Conservation (phyloP, 2,113 vertebrate species). For the rabbit (Oryctolagus cuniculus) region mOryCun1.1 NC_091441.1:96019501-96020000, state of each 20-base stretch:
- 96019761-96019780: background rate
- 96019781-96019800: background rate
- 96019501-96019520: background rate
- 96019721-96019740: background rate
- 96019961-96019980: constrained; percentile 31
- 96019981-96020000: constrained; percentile 5
- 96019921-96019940: constrained; percentile 12
- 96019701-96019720: background rate
- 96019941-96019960: background rate
- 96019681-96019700: background rate
- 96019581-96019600: background rate
- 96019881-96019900: background rate
- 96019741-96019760: background rate
- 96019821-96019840: background rate
- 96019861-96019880: background rate
- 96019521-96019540: background rate
- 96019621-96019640: background rate
- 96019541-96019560: background rate
- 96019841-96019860: background rate
- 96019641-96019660: background rate
- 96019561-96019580: background rate
- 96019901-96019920: constrained; percentile 11
- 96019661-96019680: background rate
- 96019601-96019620: background rate
- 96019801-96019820: background rate